Base-by-base conservation (phyloP, 2,888 invertebrate genomes). In the Campoletis raptor region DNA sequence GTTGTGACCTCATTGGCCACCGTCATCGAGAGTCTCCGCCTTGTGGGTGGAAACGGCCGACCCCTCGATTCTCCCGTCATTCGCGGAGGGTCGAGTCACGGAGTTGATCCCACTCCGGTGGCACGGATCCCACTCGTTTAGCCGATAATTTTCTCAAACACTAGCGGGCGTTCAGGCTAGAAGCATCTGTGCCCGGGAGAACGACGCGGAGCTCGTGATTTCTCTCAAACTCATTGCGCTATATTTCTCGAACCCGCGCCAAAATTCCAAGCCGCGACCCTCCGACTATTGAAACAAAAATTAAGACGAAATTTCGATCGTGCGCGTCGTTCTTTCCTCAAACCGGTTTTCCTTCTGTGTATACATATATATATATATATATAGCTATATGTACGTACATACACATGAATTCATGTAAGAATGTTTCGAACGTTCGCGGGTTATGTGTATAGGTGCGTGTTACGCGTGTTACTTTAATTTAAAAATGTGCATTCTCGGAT, bases 61-160 rank as follows among this genome's bases (percentile, higher is more conserved):
- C 78, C 66, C 70, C 79, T 72, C n/a, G 18, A n/a, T 42, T 37
- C 84, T 87, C 66, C 36, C 85, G 87, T 3, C 77, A 48, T 54
- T 81, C 48, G 77, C 48, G 77, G 69, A 36, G 70, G 36, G 40
- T 21, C 12, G 21, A 52, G 77, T 54, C 18, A 69, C 30, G 76
- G 57, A 36, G 57, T 76, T 52, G 83, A 77, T 90, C 90, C 91
- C 92, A 89, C 91, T 89, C 90, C 88, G 82, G 89, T 88, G 88
- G 81, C 89, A 85, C 89, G 89, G 88, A 90, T 89, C 88, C 88
- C 90, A 89, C 91, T 89, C 93, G 93, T 94, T 94, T 93, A 94
- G 93, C 91, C 91, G 92, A 93, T 93, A 93, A 94, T 94, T 93
- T 94, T 93, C 93, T 94, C 94, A 94, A 94, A 94, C 93, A 94